These are phyloP conservation scores for Burhinus bistriatus DNA, from an alignment of 2,113 vertebrate species.

Conservation along the genomic window DNA sequence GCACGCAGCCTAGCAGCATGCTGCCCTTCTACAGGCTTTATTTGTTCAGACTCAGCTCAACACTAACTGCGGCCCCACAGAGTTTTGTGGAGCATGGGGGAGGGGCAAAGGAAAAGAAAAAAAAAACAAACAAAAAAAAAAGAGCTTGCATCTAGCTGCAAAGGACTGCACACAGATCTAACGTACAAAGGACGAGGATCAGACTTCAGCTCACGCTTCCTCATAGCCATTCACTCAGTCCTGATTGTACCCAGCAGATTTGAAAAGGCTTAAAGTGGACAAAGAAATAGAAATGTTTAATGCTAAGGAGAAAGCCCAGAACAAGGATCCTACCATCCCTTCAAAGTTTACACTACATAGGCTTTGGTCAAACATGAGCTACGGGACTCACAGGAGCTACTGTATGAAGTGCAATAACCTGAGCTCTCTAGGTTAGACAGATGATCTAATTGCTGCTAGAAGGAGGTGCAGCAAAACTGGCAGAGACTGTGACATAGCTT, in stretches of 20 bases:
- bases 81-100: not conserved
- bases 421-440: not conserved
- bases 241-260: not conserved
- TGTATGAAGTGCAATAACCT: not conserved
- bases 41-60: not conserved
- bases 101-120: rapidly evolving
- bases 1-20: not conserved
- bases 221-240: not conserved
- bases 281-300: not conserved
- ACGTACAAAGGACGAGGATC: not conserved
- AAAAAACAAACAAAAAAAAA: not conserved
- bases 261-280: not conserved
- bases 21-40: not conserved
- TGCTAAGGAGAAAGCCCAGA: not conserved
- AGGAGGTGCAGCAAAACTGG: not conserved
- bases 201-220: not conserved
- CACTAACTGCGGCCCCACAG: not conserved
- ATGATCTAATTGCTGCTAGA: not conserved
- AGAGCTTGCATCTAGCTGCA: not conserved
- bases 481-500: not conserved
- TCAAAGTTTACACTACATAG: not conserved
- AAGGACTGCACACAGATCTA: not conserved
- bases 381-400: rapidly evolving
- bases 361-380: not conserved
- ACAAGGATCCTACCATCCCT: not conserved